These are phyloP conservation scores for Bergia sp. DNA, from an alignment of 92 coral and sea anemone genomes.

Conservation along the genomic window DNA sequence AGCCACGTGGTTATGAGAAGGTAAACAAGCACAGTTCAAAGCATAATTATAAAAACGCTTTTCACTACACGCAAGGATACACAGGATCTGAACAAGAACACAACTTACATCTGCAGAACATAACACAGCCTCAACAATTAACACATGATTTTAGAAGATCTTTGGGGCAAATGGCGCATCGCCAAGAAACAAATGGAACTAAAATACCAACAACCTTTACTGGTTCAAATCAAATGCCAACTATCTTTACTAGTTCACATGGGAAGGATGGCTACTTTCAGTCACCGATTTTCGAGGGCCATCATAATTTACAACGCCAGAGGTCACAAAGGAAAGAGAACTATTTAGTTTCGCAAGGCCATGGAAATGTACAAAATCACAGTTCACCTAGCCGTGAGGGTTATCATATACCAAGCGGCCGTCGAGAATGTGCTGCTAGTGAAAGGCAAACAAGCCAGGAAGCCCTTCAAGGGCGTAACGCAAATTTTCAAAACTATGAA, in stretches of 20 bases:
- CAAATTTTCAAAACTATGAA: neutral
- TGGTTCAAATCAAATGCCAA: neutral
- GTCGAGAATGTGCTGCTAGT: neutral
- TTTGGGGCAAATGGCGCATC: neutral
- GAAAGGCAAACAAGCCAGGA: slow-evolving; percentile 10
- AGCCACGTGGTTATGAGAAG: neutral
- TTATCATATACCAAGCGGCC: neutral
- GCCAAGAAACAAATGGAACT: neutral
- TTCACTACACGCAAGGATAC: slow-evolving; percentile 23
- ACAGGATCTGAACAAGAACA: neutral
- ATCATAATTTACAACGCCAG: slow-evolving; percentile 7
- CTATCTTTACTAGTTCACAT: neutral
- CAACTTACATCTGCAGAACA: neutral
- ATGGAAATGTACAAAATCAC: slow-evolving; percentile 3
- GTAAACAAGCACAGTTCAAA: neutral
- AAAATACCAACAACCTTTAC: neutral
- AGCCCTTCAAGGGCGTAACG: neutral
- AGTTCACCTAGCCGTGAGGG: neutral
- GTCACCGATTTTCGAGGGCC: neutral
- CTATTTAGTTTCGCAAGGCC: neutral
- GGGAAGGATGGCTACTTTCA: neutral
- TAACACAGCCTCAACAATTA: neutral
- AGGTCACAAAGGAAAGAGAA: neutral
- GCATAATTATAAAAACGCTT: slow-evolving; percentile 1
- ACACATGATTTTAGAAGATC: slow-evolving; percentile 2